phyloP scores from a whole-genome alignment of 1,140 invertebrate genomes.

The Maconellicoccus hirsutus region DNA sequence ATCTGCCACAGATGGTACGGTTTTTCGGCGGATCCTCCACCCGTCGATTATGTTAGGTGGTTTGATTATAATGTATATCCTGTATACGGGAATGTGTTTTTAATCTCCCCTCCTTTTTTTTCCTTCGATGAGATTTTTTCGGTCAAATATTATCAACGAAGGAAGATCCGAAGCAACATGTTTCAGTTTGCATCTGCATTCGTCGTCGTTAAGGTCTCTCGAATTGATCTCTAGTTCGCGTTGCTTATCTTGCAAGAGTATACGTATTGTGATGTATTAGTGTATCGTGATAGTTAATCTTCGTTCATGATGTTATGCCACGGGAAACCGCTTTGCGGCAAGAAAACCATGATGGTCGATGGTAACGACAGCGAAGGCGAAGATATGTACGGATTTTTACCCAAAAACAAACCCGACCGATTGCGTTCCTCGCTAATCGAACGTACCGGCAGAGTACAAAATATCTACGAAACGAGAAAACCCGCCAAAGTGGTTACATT shows the following conservation, averaged over 20 bases:
- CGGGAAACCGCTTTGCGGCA: constrained; percentile 7
- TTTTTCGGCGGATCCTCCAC: neutral
- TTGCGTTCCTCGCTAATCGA: neutral
- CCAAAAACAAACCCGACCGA: neutral
- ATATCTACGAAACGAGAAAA: constrained; percentile 3
- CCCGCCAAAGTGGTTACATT: constrained; percentile 13
- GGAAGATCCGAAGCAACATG: neutral
- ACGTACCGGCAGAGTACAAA: neutral
- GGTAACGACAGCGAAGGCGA: constrained; percentile 17
- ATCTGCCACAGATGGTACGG: constrained; percentile 12
- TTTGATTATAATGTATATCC: neutral
- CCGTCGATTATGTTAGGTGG: neutral
- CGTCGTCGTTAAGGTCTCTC: neutral
- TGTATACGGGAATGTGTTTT: neutral
- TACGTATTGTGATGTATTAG: too few species aligned
- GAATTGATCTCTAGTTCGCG: too few species aligned
- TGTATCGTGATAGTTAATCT: too few species aligned
- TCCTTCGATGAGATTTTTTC: neutral
- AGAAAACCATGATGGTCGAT: neutral
- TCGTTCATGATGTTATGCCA: neutral
- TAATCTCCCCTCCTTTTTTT: neutral
- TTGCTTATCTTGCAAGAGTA: too few species aligned
- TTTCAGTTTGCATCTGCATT: neutral
- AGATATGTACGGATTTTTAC: constrained; percentile 14
- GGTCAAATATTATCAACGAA: constrained; percentile 6